These are phyloP conservation scores for Lanius collurio DNA, from an alignment of 2,113 vertebrate species.

Conservation along the genomic window DNA sequence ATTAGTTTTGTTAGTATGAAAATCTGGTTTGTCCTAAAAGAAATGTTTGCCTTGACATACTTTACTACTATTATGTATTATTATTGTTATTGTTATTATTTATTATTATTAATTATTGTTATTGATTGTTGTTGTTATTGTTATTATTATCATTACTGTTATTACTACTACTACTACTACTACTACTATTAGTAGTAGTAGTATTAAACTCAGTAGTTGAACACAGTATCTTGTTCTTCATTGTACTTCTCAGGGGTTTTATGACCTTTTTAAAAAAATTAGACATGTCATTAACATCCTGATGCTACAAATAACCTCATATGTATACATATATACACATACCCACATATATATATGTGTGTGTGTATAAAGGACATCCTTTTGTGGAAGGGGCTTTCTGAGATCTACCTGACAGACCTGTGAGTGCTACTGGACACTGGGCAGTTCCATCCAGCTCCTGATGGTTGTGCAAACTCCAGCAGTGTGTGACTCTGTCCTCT, in stretches of 20 bases:
- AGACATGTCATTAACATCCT: neutral
- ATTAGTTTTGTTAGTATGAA: neutral
- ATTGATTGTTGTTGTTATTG: neutral
- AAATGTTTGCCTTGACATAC: neutral
- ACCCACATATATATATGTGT: rapidly evolving
- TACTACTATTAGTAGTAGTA: neutral
- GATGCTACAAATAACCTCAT: neutral
- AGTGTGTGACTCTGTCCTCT: neutral
- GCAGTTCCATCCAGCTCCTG: neutral
- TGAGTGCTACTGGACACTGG: neutral
- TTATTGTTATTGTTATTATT: neutral
- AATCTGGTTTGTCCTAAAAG: neutral
- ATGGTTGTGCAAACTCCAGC: neutral
- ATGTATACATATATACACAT: too few species aligned
- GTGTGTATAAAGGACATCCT: neutral
- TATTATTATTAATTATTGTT: neutral
- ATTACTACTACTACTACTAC: neutral
- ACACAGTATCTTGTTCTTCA: neutral
- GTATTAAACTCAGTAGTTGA: neutral
- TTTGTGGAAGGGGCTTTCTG: neutral
- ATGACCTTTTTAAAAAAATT: neutral
- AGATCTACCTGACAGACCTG: neutral
- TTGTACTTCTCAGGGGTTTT: neutral
- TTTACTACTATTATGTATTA: neutral
- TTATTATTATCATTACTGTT: neutral